A percentile compares a stretch with the other conserved stretches of the same genome.
These are phyloP conservation scores for Pantala flavescens DNA, from an alignment of 1,140 invertebrate species.

Conservation along the genomic window DNA sequence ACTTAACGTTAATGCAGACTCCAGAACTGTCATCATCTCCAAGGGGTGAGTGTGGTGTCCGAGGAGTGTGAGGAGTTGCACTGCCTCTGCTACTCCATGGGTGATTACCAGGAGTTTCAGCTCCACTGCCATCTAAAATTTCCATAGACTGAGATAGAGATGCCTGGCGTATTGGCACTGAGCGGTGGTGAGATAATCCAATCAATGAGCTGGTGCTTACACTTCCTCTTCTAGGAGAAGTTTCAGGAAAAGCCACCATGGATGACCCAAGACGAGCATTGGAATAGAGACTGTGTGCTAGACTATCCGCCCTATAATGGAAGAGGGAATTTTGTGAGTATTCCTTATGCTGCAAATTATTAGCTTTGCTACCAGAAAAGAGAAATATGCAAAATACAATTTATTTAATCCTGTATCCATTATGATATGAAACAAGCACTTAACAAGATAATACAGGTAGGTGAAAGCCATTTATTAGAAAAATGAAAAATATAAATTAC, in stretches of 20 bases:
- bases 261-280: slow-evolving; percentile 40
- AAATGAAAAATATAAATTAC: too few species aligned
- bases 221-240: slow-evolving; percentile 28
- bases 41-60: not conserved
- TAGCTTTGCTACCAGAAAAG: too few species aligned
- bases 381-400: too few species aligned
- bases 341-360: too few species aligned
- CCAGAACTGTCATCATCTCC: not conserved
- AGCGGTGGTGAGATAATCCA: not conserved
- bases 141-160: slow-evolving; percentile 32
- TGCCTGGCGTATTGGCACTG: not conserved
- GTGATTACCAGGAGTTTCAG: not conserved
- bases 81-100: not conserved
- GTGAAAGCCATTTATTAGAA: too few species aligned
- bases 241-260: slow-evolving; percentile 31
- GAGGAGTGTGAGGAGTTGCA: not conserved
- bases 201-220: slow-evolving; percentile 22
- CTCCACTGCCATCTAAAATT: slow-evolving; percentile 23
- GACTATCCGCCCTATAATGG: slow-evolving; percentile 32
- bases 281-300: slow-evolving; percentile 42
- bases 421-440: too few species aligned
- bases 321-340: not conserved
- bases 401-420: too few species aligned
- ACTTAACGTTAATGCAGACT: not conserved
- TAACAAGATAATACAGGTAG: too few species aligned